Conservation (phyloP, 53 echinoderm and acorn worm species). For the Paracentrotus lividus region DNA sequence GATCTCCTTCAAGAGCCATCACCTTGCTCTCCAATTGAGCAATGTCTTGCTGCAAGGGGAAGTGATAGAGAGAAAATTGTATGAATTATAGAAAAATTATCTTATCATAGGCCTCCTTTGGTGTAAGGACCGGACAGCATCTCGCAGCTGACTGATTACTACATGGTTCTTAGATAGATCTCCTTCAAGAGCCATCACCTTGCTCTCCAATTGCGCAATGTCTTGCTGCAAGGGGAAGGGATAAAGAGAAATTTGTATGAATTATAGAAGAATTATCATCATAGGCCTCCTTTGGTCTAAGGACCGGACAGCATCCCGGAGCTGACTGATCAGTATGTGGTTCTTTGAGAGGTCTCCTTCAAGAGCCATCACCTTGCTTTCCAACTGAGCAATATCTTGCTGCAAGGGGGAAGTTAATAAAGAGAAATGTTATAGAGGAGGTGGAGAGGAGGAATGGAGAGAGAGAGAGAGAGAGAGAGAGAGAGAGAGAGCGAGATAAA, state of each 20-base stretch:
- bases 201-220: conserved; percentile 74
- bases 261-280: too few species aligned
- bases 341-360: conserved; percentile 86
- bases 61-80: not conserved
- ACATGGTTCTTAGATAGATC: conserved; percentile 86
- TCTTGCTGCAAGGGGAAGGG: conserved; percentile 71
- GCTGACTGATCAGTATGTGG: conserved; percentile 87
- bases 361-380: conserved; percentile 80
- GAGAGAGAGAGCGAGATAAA: too few species aligned
- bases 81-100: too few species aligned
- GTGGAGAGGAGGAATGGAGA: too few species aligned
- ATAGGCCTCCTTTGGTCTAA: conserved; percentile 73
- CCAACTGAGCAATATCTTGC: conserved; percentile 77
- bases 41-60: conserved; percentile 75
- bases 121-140: conserved; percentile 83
- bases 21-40: conserved; percentile 81
- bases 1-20: conserved; percentile 78
- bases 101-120: too few species aligned
- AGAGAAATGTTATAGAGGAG: too few species aligned
- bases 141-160: conserved; percentile 87
- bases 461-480: too few species aligned
- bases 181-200: conserved; percentile 81
- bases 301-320: conserved; percentile 83
- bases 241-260: conserved; percentile 26
- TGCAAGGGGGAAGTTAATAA: conserved; percentile 43